Evolutionary conservation across 1,140 invertebrate species (phyloP).

Genomic region (Leptopilina clavipes): DNA sequence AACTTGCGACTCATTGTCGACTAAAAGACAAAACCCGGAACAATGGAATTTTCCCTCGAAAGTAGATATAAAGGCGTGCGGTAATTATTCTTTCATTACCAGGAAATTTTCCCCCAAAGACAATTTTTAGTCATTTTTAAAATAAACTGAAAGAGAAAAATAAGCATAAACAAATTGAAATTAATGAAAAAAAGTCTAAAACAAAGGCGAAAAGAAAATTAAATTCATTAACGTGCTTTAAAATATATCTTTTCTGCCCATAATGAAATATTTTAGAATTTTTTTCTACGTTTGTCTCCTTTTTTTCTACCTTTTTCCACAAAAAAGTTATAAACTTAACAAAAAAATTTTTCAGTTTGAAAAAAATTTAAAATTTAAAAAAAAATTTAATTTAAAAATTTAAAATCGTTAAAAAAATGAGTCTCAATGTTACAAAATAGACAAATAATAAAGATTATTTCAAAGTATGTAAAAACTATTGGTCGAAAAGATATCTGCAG

Average conservation of each 20-base stretch:
- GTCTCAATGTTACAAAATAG: too few species aligned
- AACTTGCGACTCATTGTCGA: not conserved
- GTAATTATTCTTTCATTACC: constrained; percentile 9
- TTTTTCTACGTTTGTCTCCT: too few species aligned
- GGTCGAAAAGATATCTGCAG: constrained; percentile 15
- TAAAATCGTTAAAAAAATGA: too few species aligned
- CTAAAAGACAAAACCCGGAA: not conserved
- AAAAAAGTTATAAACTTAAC: too few species aligned
- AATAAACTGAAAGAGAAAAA: not conserved
- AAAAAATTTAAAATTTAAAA: not conserved
- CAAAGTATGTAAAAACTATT: not conserved
- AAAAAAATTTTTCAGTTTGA: not conserved
- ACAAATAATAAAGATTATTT: too few species aligned
- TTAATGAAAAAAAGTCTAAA: not conserved
- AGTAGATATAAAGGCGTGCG: not conserved
- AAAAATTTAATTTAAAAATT: too few species aligned
- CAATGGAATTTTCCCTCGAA: not conserved
- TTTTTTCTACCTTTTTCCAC: too few species aligned
- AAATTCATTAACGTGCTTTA: too few species aligned
- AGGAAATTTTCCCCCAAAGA: not conserved
- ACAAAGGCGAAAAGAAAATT: too few species aligned
- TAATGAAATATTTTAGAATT: too few species aligned
- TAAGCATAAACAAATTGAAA: not conserved
- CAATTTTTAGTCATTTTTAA: not conserved
- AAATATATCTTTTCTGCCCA: too few species aligned